phyloP scores from a whole-genome alignment of 2,888 invertebrate genomes.

The Thereva unica region DNA sequence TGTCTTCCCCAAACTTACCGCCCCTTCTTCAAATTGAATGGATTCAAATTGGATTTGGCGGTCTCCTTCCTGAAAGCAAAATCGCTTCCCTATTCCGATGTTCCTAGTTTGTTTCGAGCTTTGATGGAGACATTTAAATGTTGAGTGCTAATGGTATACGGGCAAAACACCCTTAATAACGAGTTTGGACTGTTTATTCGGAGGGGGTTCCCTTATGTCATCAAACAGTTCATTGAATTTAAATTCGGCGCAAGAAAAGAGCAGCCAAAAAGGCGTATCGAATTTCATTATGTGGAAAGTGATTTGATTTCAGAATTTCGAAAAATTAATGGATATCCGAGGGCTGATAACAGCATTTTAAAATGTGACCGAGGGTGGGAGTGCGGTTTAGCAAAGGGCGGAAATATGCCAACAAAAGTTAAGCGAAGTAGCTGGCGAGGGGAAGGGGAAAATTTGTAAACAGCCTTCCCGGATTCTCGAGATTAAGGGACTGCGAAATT shows the following conservation, averaged over 20 bases:
- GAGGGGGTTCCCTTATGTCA: too few relatives aligned
- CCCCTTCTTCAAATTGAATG: conserved; percentile 13
- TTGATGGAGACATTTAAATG: conserved; percentile 34
- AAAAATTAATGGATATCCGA: conserved; percentile 17
- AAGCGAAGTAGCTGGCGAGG: conserved; percentile 9
- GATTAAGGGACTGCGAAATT: conserved; percentile 20
- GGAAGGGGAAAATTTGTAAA: conserved; percentile 9
- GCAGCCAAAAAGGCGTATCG: conserved; percentile 59
- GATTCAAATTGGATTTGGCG: conserved; percentile 20
- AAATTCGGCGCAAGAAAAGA: conserved; percentile 48
- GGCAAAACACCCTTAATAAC: conserved; percentile 1
- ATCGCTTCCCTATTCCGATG: conserved; percentile 10
- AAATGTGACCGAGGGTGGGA: neutral
- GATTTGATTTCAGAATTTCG: conserved; percentile 42
- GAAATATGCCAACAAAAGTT: conserved; percentile 29
- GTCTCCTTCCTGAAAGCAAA: conserved; percentile 1
- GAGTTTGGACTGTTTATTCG: neutral
- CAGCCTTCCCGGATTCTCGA: conserved; percentile 9
- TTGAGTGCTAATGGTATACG: conserved; percentile 28
- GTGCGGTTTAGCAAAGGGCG: conserved; percentile 6
- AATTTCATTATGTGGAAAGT: conserved; percentile 56
- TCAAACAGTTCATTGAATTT: conserved; percentile 16
- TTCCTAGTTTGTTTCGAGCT: neutral
- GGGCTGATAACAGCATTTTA: conserved; percentile 10
- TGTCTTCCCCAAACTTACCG: conserved; percentile 1